These are phyloP conservation scores for Raja brachyura DNA, from an alignment of 2,113 vertebrate genomes.

Conservation along the genomic window DNA sequence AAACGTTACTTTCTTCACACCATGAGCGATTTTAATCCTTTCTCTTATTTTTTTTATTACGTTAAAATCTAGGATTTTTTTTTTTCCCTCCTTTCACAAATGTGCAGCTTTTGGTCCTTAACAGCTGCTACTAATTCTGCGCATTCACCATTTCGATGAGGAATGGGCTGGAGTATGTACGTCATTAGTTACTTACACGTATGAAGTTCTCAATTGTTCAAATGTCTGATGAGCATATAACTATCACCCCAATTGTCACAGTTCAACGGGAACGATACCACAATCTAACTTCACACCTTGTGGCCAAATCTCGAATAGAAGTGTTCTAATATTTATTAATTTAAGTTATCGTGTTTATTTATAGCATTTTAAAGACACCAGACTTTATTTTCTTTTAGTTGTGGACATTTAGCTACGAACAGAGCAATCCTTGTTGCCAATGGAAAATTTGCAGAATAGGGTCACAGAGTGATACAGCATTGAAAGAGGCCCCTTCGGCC, in stretches of 20 bases:
- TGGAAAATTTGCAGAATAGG: neutral
- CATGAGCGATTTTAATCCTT: conserved; percentile 76
- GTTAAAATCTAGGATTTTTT: conserved; percentile 54
- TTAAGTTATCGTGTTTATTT: neutral
- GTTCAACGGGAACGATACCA: neutral
- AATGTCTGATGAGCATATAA: neutral
- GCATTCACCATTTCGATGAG: conserved; percentile 70
- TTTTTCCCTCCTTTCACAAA: conserved; percentile 64
- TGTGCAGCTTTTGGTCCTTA: conserved; percentile 66
- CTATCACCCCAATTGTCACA: neutral
- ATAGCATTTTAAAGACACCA: neutral
- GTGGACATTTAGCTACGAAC: conserved; percentile 40
- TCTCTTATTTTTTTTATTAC: conserved; percentile 42
- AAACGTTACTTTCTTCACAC: conserved; percentile 98
- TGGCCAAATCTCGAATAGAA: neutral
- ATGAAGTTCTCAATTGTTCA: conserved; percentile 65
- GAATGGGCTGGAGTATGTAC: conserved; percentile 59
- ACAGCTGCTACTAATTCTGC: conserved; percentile 71
- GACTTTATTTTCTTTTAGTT: neutral
- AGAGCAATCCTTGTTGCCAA: neutral
- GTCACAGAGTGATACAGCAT: too few species aligned
- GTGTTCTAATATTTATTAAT: conserved; percentile 19
- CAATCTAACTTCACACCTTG: neutral
- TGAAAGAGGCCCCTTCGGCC: too few species aligned
- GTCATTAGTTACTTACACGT: conserved; percentile 49